Conservation (phyloP, 35 echinoderm and acorn worm species). For the Eucidaris tribuloides region DNA sequence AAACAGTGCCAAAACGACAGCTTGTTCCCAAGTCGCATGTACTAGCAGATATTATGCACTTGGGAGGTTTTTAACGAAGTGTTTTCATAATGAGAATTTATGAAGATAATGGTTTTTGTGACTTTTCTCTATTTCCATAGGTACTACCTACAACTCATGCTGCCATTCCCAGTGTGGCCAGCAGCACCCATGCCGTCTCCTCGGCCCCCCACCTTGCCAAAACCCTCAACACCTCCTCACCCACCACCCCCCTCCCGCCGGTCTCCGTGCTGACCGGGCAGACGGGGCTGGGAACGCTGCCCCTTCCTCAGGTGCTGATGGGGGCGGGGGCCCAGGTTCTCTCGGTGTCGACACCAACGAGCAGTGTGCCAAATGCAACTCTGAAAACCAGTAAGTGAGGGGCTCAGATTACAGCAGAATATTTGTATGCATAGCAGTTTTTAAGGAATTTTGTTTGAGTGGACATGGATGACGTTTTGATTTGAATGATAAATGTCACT, state of each 20-base stretch:
- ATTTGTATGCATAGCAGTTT: too few relatives aligned
- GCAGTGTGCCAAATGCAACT: not conserved
- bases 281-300: slow-evolving; percentile 67
- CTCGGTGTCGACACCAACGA: slow-evolving; percentile 46
- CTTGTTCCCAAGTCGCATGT: too few relatives aligned
- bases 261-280: slow-evolving; percentile 86
- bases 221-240: slow-evolving; percentile 38
- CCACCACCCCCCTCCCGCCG: slow-evolving; percentile 79
- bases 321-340: slow-evolving; percentile 63
- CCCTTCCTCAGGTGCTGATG: slow-evolving; percentile 73
- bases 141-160: slow-evolving; percentile 1
- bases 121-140: too few relatives aligned
- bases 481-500: too few relatives aligned
- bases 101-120: too few relatives aligned
- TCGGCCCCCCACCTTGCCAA: slow-evolving; percentile 46
- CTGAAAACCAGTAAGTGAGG: slow-evolving; percentile 16
- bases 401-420: too few relatives aligned
- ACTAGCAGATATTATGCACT: too few relatives aligned
- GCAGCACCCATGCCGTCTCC: slow-evolving; percentile 34
- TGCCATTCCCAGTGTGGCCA: slow-evolving; percentile 27
- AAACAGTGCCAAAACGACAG: too few relatives aligned
- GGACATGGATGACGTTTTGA: too few relatives aligned
- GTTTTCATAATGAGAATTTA: too few relatives aligned
- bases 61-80: too few relatives aligned
- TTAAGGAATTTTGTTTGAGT: too few relatives aligned